Conservation (phyloP, 2,797 vertebrate genomes). For the Chloroceryle inda region DNA sequence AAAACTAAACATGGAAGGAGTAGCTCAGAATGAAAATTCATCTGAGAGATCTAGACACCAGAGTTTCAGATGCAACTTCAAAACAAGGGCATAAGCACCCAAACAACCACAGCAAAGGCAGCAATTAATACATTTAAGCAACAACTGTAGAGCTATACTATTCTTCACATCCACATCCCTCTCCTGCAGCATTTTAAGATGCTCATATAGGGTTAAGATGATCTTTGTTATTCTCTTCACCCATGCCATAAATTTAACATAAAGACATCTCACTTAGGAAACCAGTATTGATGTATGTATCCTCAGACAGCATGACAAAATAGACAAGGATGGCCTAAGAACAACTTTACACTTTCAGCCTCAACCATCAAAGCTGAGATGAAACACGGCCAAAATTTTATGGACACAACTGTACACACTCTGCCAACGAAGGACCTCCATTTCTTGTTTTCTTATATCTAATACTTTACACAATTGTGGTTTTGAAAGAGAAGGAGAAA, state of each 20-base stretch:
- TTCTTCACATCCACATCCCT: background rate
- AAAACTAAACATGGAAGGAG: background rate
- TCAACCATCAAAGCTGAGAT: background rate
- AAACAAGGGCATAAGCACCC: background rate
- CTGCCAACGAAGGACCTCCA: background rate
- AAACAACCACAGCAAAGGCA: background rate
- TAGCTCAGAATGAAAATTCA: background rate
- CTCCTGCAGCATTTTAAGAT: background rate
- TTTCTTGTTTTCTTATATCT: background rate
- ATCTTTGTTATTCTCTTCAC: background rate
- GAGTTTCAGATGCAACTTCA: background rate
- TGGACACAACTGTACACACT: background rate
- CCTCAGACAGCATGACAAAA: background rate
- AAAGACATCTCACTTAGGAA: background rate
- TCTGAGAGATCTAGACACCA: background rate
- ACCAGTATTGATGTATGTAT: background rate
- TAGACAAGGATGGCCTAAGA: background rate
- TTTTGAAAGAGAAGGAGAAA: background rate
- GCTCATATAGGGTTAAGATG: background rate
- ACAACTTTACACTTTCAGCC: background rate
- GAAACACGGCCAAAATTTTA: background rate
- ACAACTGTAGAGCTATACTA: background rate
- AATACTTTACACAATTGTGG: background rate
- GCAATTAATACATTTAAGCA: background rate
- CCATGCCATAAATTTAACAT: background rate